phyloP scores from a whole-genome alignment of 2,888 invertebrate species.

The Zhuqinia jingwanae region DNA sequence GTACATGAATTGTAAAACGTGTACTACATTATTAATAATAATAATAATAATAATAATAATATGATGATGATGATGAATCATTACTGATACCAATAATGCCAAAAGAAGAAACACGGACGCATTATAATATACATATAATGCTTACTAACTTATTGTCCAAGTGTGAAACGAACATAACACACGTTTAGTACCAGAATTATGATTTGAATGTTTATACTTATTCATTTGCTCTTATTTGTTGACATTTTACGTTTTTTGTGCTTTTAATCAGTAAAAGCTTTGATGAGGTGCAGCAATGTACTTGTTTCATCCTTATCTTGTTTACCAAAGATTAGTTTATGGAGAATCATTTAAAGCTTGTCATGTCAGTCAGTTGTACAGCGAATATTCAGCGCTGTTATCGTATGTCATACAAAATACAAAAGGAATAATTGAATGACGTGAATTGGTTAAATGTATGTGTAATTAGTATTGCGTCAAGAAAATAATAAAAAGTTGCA shows the following conservation, averaged over 20 bases:
- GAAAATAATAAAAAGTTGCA: no score
- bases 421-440: no score
- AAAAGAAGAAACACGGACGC: background rate
- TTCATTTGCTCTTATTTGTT: background rate
- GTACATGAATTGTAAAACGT: background rate
- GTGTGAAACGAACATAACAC: no score
- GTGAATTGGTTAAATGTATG: no score
- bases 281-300: background rate
- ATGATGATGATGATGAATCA: background rate
- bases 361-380: no score
- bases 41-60: background rate
- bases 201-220: background rate
- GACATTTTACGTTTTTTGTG: background rate
- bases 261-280: constrained; percentile 1
- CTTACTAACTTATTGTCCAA: no score
- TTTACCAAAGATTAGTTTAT: constrained; percentile 12
- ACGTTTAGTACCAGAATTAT: background rate
- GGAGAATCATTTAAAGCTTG: no score
- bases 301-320: background rate
- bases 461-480: no score
- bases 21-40: background rate
- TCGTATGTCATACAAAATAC: no score
- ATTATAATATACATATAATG: background rate
- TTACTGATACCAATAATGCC: background rate
- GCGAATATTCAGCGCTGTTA: no score